A percentile compares a stretch with the other conserved stretches of the same genome.
phyloP scores from a whole-genome alignment of 2,888 invertebrate genomes.

The Xiphydria camelus region DNA sequence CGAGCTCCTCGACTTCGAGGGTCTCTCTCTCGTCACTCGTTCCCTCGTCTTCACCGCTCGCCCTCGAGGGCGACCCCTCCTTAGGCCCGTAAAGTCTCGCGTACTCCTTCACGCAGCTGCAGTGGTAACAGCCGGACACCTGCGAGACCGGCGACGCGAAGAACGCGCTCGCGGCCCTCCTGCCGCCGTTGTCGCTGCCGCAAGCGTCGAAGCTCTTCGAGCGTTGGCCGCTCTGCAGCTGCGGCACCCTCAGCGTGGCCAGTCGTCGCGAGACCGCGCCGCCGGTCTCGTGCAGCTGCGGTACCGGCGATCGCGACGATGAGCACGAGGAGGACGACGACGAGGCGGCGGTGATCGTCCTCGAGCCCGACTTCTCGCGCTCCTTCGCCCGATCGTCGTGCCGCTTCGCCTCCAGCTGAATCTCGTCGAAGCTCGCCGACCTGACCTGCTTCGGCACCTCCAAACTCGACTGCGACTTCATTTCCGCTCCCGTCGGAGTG shows the following conservation, averaged over 20 bases:
- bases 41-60: slow-evolving; percentile 23
- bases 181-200: slow-evolving; percentile 71
- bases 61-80: slow-evolving; percentile 7
- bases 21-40: slow-evolving; percentile 23
- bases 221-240: slow-evolving; percentile 66
- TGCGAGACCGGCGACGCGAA: slow-evolving; percentile 65
- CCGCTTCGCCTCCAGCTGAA: slow-evolving; percentile 77
- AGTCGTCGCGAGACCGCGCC: slow-evolving; percentile 27
- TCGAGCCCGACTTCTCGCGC: slow-evolving; percentile 16
- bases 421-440: slow-evolving; percentile 89
- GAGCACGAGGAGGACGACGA: slow-evolving; percentile 47
- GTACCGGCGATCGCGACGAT: slow-evolving; percentile 46
- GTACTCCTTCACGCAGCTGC: slow-evolving; percentile 77
- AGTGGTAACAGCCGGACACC: slow-evolving; percentile 75
- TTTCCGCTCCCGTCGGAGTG: slow-evolving; percentile 86
- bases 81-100: slow-evolving; percentile 61
- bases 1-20: slow-evolving; percentile 22
- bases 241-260: slow-evolving; percentile 66
- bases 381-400: slow-evolving; percentile 53
- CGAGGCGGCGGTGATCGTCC: slow-evolving; percentile 27
- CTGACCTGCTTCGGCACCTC: slow-evolving; percentile 90
- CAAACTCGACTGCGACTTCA: slow-evolving; percentile 89
- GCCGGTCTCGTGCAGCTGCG: slow-evolving; percentile 28
- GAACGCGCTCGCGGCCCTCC: slow-evolving; percentile 60
- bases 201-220: slow-evolving; percentile 82